These are phyloP conservation scores for Sminthopsis crassicaudata DNA, from an alignment of 2,113 vertebrate species.

Conservation along the genomic window DNA sequence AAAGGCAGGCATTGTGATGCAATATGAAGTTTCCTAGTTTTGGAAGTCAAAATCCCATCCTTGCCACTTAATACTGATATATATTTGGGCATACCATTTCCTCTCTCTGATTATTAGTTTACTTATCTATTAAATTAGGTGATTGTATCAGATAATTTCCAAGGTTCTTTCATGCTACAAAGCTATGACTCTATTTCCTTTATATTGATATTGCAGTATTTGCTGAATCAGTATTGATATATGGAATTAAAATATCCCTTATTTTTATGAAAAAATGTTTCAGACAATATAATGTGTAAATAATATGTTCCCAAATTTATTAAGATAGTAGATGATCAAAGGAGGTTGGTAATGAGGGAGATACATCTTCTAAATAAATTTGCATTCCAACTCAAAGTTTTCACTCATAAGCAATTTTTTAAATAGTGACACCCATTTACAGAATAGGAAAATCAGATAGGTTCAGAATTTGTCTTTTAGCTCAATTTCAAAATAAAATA, in stretches of 20 bases:
- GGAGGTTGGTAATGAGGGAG: background rate
- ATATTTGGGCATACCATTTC: background rate
- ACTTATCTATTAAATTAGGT: background rate
- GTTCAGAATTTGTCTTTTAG: background rate
- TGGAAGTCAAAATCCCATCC: background rate
- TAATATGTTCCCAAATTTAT: background rate
- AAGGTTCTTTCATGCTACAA: background rate
- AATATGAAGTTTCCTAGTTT: background rate
- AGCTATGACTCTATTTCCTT: background rate
- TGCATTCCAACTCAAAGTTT: constrained; percentile 27
- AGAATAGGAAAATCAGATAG: constrained; percentile 4
- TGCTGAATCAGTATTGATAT: background rate
- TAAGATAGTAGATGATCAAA: background rate
- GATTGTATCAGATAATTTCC: background rate
- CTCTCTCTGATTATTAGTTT: background rate
- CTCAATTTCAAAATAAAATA: background rate
- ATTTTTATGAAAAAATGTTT: background rate
- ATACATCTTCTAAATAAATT: background rate
- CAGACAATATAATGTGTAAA: background rate
- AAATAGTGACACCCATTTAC: background rate
- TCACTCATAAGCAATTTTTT: constrained; percentile 23
- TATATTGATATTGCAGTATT: background rate
- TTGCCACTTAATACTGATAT: background rate
- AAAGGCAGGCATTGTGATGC: background rate
- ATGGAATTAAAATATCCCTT: background rate